phyloP scores from a whole-genome alignment of 2,888 invertebrate genomes.

The Troglohyphantes excavatus region DNA sequence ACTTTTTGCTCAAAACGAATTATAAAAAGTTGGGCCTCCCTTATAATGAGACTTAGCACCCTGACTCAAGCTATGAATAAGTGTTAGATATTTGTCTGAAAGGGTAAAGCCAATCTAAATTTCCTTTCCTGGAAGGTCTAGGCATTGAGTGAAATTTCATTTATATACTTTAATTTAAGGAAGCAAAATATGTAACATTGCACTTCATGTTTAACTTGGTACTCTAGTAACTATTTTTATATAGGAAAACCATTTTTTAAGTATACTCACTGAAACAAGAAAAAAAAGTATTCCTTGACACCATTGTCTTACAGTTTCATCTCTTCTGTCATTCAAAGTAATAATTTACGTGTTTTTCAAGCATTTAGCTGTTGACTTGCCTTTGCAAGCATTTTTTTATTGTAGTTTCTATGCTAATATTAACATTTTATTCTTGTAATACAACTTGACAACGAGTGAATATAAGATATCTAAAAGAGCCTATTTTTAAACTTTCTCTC shows the following conservation, averaged over 20 bases:
- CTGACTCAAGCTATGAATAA: no score
- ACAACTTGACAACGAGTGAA: conserved; percentile 74
- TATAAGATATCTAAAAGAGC: conserved; percentile 57
- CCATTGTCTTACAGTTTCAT: conserved; percentile 35
- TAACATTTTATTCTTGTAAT: conserved; percentile 74
- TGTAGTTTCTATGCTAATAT: conserved; percentile 70
- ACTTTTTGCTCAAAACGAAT: no score
- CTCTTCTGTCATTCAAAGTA: conserved; percentile 61
- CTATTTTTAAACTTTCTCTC: conserved; percentile 75
- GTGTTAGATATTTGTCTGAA: no score
- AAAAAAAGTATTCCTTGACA: conserved; percentile 24
- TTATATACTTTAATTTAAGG: neutral
- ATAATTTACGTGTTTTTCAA: conserved; percentile 51
- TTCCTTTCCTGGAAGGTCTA: no score
- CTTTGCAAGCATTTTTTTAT: conserved; percentile 73
- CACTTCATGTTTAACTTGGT: neutral
- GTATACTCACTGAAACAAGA: neutral
- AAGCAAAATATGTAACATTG: neutral
- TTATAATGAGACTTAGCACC: no score
- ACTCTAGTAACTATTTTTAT: conserved; percentile 9
- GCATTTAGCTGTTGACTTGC: conserved; percentile 57
- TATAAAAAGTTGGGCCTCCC: no score
- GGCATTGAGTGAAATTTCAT: neutral
- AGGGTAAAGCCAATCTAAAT: no score
- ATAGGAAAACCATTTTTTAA: neutral